These are phyloP conservation scores for Paramormyrops kingsleyae DNA, from an alignment of 2,113 vertebrate genomes.

Conservation along the genomic window DNA sequence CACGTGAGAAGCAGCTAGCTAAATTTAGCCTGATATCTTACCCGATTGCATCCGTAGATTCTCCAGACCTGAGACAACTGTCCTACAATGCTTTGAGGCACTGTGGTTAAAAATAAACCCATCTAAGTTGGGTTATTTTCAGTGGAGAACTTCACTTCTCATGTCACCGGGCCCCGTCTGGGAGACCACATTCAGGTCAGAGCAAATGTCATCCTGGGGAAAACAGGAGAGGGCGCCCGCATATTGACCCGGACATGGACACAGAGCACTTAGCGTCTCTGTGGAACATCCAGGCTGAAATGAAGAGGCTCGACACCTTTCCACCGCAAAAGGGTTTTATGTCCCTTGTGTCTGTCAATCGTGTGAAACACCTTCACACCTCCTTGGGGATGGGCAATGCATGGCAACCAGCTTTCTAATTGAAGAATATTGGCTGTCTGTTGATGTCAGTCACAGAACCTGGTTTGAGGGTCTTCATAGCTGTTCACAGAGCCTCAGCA, in stretches of 20 bases:
- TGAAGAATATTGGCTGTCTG: not conserved
- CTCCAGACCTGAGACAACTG: not conserved
- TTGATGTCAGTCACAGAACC: not conserved
- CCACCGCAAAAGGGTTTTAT: not conserved
- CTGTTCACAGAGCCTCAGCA: not conserved
- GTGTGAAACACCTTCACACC: not conserved
- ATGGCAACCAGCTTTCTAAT: not conserved
- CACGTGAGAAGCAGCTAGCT: not conserved
- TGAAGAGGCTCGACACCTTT: not conserved
- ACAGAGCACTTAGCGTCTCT: not conserved
- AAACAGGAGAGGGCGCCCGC: not conserved
- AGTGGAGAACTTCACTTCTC: not conserved
- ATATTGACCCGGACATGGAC: not conserved
- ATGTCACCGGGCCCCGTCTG: not conserved
- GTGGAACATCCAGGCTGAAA: not conserved
- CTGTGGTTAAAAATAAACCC: not conserved
- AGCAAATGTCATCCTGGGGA: not conserved
- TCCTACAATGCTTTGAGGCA: not conserved
- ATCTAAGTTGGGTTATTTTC: conserved; percentile 7
- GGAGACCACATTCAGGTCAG: conserved; percentile 19
- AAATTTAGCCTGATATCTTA: not conserved
- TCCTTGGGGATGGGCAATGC: not conserved
- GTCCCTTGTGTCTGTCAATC: not conserved
- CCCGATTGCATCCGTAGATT: not conserved
- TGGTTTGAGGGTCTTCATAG: not conserved